phyloP scores from a whole-genome alignment of 1,140 invertebrate genomes.

The Pseudoatta argentina region DNA sequence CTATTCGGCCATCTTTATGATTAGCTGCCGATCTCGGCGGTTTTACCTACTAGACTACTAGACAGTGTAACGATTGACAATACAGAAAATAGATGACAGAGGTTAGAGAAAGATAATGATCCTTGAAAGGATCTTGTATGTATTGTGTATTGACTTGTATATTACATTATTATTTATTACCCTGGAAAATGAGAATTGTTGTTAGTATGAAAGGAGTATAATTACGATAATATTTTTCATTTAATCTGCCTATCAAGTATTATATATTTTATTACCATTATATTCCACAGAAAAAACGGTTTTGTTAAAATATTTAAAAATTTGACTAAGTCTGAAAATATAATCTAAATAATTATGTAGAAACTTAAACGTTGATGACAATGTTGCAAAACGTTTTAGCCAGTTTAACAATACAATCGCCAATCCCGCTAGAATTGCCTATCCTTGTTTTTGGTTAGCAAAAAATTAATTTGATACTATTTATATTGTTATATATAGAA shows the following conservation, averaged over 20 bases:
- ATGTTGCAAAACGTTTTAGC: too few relatives aligned
- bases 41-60: neutral
- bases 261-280: constrained; percentile 9
- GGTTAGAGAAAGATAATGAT: neutral
- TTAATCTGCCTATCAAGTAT: neutral
- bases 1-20: constrained; percentile 16
- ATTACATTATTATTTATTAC: constrained; percentile 13
- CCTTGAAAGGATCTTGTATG: neutral
- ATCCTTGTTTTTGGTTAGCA: too few relatives aligned
- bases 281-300: too few relatives aligned
- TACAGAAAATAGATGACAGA: neutral
- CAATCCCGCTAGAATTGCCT: too few relatives aligned
- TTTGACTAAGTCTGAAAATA: too few relatives aligned
- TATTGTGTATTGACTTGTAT: too few relatives aligned
- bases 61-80: neutral
- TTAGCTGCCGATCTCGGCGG: neutral
- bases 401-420: too few relatives aligned
- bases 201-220: neutral
- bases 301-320: too few relatives aligned
- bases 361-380: too few relatives aligned
- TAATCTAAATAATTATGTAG: too few relatives aligned
- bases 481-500: too few relatives aligned
- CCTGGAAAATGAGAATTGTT: neutral
- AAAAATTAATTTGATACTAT: too few relatives aligned
- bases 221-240: neutral